Conservation (phyloP, 2,888 invertebrate genomes). For the Rhynchonema sp. region DNA sequence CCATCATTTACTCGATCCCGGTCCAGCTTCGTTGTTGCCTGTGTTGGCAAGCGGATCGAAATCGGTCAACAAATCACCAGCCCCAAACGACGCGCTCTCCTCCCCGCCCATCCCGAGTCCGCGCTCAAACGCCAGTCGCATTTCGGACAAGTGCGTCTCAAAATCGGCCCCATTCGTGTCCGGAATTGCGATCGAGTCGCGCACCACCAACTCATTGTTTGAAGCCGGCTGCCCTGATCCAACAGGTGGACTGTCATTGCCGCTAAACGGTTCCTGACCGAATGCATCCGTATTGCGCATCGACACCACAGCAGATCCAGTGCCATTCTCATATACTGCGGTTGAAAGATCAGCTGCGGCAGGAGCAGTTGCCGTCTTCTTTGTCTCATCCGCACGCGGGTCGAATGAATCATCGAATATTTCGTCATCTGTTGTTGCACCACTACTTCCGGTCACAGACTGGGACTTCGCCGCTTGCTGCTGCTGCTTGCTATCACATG, state of each 20-base stretch:
- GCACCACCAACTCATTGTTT: background rate
- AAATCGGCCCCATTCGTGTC: background rate
- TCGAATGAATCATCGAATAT: conserved; percentile 45
- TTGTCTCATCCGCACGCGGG: conserved; percentile 45
- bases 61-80: background rate
- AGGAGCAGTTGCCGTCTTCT: background rate
- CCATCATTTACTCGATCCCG: background rate
- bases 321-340: background rate
- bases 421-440: conserved; percentile 10
- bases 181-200: background rate
- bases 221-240: background rate
- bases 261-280: conserved; percentile 5
- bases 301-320: background rate
- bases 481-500: conserved; percentile 36
- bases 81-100: too few relatives aligned
- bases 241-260: too few relatives aligned
- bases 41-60: background rate
- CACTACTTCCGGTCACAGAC: too few relatives aligned
- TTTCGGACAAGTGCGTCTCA: background rate
- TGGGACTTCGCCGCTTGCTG: background rate
- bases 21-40: background rate
- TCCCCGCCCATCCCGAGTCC: background rate
- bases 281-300: conserved; percentile 5
- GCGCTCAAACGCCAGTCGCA: background rate
- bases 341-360: background rate